These are phyloP conservation scores for Myiozetetes cayanensis DNA, from an alignment of 2,113 vertebrate genomes.

Conservation along the genomic window DNA sequence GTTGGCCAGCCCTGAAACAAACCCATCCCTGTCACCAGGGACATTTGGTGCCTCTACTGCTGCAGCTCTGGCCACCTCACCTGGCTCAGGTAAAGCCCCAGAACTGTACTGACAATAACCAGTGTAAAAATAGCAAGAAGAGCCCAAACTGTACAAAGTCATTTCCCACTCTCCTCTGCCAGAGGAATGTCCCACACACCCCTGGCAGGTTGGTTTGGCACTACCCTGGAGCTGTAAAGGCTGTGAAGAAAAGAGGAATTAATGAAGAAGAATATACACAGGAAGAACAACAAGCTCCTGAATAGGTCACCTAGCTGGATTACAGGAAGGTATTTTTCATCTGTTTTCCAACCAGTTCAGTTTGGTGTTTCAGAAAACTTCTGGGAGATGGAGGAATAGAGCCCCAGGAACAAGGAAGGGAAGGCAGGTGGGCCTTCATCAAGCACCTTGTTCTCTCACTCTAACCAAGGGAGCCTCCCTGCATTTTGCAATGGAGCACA, in stretches of 20 bases:
- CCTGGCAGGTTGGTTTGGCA: fast-evolving
- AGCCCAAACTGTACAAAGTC: neutral
- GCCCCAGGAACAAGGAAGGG: neutral
- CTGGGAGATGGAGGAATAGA: neutral
- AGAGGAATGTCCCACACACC: neutral
- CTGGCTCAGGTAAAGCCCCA: neutral
- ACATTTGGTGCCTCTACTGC: neutral
- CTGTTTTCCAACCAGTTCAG: neutral
- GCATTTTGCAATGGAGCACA: neutral
- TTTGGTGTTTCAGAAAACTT: neutral
- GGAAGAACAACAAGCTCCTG: neutral
- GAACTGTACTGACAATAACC: neutral
- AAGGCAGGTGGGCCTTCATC: neutral
- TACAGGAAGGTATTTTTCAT: neutral
- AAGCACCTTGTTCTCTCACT: neutral
- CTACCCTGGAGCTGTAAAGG: neutral
- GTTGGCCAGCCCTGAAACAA: neutral
- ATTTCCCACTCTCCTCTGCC: neutral
- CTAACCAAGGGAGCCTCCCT: neutral
- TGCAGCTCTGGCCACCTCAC: neutral
- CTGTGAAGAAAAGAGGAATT: neutral
- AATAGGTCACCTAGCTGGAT: neutral
- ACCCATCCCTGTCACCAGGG: neutral
- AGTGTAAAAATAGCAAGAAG: neutral
- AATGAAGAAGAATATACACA: neutral